phyloP scores from a whole-genome alignment of 2,113 vertebrate genomes.

The Gobius niger region DNA sequence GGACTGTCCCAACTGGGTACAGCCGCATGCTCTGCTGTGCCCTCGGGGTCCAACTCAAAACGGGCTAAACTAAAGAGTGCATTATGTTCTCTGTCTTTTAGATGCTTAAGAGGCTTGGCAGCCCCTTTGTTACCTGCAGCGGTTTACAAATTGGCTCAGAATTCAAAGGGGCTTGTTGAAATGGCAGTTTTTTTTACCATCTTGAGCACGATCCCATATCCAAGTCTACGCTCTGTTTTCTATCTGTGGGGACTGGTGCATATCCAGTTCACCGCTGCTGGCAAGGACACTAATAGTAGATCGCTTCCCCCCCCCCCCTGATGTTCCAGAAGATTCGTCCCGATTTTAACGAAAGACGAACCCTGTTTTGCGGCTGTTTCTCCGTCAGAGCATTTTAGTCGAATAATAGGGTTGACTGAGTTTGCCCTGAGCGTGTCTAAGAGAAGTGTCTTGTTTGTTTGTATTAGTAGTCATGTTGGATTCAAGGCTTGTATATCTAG shows the following conservation, averaged over 20 bases:
- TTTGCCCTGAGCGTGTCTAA: constrained; percentile 20
- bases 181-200: constrained; percentile 15
- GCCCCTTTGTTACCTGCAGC: constrained; percentile 31
- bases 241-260: constrained; percentile 39
- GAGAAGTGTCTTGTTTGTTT: constrained; percentile 51
- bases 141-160: constrained; percentile 40
- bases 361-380: constrained; percentile 9
- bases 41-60: neutral
- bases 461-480: constrained; percentile 60
- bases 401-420: constrained; percentile 17
- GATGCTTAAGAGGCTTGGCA: constrained; percentile 30
- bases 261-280: constrained; percentile 38
- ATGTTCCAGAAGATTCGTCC: constrained; percentile 5
- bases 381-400: neutral
- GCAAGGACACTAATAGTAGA: constrained; percentile 24
- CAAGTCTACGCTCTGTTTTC: constrained; percentile 37
- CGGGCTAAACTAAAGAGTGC: constrained; percentile 6
- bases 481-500: constrained; percentile 33
- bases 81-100: constrained; percentile 13
- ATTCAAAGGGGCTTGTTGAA: constrained; percentile 37
- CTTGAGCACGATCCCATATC: constrained; percentile 31
- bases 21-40: neutral
- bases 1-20: constrained; percentile 51
- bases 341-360: neutral
- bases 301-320: constrained; percentile 14